A percentile compares a stretch with the other conserved stretches of the same genome.
phyloP scores from a whole-genome alignment of 2,113 vertebrate species.

The Cottus gobio region DNA sequence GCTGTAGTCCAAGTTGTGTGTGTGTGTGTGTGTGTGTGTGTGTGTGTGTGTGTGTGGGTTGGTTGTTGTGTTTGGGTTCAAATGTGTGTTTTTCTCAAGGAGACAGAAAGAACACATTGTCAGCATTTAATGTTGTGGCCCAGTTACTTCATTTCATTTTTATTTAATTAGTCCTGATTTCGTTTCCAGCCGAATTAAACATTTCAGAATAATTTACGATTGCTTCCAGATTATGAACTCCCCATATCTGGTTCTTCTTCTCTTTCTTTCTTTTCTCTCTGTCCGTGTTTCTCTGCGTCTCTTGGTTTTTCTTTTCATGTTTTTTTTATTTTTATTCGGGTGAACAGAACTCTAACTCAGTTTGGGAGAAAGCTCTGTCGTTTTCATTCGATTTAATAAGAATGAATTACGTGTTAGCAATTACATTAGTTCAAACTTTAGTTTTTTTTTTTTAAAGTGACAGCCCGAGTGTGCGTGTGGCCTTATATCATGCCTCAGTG shows the following conservation, averaged over 20 bases:
- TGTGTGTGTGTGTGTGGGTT: background rate
- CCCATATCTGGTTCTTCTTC: background rate
- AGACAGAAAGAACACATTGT: background rate
- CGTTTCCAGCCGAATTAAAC: slow-evolving; percentile 60
- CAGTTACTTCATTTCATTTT: slow-evolving; percentile 47
- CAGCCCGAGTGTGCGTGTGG: background rate
- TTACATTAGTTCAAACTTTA: background rate
- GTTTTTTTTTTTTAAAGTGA: background rate
- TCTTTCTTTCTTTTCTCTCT: background rate
- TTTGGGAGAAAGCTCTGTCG: background rate
- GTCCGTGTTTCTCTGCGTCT: background rate
- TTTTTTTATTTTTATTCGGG: background rate
- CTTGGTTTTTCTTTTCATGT: background rate
- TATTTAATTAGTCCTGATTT: slow-evolving; percentile 48
- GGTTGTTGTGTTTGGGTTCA: background rate
- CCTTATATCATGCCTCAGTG: slow-evolving; percentile 1
- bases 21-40: background rate
- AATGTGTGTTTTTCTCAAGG: background rate
- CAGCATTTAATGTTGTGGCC: background rate
- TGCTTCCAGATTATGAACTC: slow-evolving; percentile 28
- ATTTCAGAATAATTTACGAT: slow-evolving; percentile 42
- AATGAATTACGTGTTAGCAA: background rate
- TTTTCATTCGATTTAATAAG: background rate
- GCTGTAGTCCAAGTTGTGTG: background rate
- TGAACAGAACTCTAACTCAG: background rate